Evolutionary conservation across 2,888 invertebrate species (phyloP).

Genomic region (Melipona bicolor): DNA sequence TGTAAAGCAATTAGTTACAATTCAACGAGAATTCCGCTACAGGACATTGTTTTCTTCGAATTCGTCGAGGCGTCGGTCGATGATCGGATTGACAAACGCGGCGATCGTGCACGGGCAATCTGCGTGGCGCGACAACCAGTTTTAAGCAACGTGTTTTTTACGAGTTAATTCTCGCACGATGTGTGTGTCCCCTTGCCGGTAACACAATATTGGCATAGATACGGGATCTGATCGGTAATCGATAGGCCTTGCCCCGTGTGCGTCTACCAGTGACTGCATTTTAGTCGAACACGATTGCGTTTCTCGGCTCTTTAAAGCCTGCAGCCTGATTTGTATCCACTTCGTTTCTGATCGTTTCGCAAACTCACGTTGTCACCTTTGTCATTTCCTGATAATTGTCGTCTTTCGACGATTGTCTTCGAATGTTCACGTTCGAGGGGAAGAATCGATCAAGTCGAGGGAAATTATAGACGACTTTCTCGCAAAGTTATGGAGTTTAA

Average conservation of each 20-base stretch:
- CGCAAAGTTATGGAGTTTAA: no score
- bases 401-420: neutral
- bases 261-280: slow-evolving; percentile 44
- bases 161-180: slow-evolving; percentile 41
- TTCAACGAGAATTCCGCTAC: neutral
- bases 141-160: slow-evolving; percentile 50
- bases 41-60: neutral
- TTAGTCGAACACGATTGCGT: slow-evolving; percentile 52
- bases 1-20: no score
- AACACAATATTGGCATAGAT: slow-evolving; percentile 66
- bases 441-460: neutral
- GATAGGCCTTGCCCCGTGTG: slow-evolving; percentile 54
- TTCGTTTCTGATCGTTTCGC: neutral
- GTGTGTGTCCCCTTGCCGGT: slow-evolving; percentile 42
- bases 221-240: slow-evolving; percentile 70
- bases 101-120: slow-evolving; percentile 26
- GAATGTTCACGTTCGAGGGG: neutral
- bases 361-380: neutral
- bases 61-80: neutral
- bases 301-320: slow-evolving; percentile 47
- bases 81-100: slow-evolving; percentile 38
- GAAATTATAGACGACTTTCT: no score
- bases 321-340: slow-evolving; percentile 2
- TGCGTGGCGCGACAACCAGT: slow-evolving; percentile 19
- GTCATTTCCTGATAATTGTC: neutral